Evolutionary conservation across 1,140 invertebrate genomes (phyloP), one percentile per base, ranked within the genome.

Genomic region (Drosophila miranda): DNA sequence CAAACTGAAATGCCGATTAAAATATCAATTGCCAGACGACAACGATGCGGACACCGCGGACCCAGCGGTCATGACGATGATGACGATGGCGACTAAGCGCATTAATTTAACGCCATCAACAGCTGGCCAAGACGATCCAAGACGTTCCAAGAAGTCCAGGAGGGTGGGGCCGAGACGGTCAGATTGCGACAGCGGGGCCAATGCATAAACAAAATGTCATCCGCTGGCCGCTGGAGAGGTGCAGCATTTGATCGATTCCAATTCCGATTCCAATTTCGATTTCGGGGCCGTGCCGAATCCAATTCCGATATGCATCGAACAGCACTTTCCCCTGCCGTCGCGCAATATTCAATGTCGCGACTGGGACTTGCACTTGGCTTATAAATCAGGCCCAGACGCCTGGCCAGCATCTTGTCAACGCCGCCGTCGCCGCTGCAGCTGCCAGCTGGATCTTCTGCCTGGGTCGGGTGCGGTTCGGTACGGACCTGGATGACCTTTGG

Each of bases 1-100:
- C 79, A 60, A 79, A 83, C 79, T 83, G 72, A 83, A 83, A 84
- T 83, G 76, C 75, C 79, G 79, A 83, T 83, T 83, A 84, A 83
- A 83, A 83, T 83, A 83, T 83, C 79, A 83, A 83, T 84, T 75
- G 60, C 52, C 69, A 73, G 59, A 56, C 58, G 69, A 59, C 56
- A 30, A 42, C 49, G 46, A 50, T 49, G 49, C 34, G 44, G 57
- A 48, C 66, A 51, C 63, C 51, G 48, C 21, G 11, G 23, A 49
- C 45, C 16, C 8, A 34, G 11, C 16, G 38, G 19, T 14, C n/a
- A 50, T 13, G 43, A 68, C 49, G 19, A 55, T 26, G 30, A 55
- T 51, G 66, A 55, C 42, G 69, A 71, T 54, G 69, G 62, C 71
- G 75, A 70, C 80, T 83, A 84, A 83, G 79, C 79, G 79, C 80